Evolutionary conservation across 2,888 invertebrate genomes (phyloP).

Genomic region (Sepioteuthis lessoniana): DNA sequence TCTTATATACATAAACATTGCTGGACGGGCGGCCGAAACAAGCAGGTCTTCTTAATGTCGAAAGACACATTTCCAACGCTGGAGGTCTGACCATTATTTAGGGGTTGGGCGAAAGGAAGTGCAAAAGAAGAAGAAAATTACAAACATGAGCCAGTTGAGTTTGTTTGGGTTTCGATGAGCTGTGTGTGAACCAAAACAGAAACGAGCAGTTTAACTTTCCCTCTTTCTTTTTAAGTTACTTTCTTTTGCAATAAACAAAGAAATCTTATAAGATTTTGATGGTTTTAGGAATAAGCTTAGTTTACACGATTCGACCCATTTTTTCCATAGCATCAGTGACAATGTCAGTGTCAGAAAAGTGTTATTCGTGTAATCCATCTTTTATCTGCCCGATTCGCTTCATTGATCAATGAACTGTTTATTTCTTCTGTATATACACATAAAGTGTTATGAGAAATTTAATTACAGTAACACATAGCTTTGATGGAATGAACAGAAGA

Average conservation of each 20-base stretch:
- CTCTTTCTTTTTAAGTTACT: no score
- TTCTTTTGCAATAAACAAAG: neutral
- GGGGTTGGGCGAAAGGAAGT: neutral
- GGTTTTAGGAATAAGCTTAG: neutral
- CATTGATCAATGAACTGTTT: no score
- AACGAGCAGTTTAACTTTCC: no score
- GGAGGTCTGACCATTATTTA: neutral
- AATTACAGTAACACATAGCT: no score
- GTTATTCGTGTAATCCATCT: no score
- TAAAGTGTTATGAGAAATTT: no score
- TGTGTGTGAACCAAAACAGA: neutral
- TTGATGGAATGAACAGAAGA: no score
- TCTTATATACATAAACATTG: constrained; percentile 33
- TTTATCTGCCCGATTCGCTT: no score
- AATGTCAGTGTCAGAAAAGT: no score
- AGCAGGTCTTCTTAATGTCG: neutral
- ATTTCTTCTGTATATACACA: no score
- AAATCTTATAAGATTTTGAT: neutral
- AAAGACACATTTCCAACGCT: neutral
- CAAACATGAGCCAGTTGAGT: neutral
- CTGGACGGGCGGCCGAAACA: constrained; percentile 20
- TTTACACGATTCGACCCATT: no score
- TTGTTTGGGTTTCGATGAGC: neutral
- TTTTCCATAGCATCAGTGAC: no score
- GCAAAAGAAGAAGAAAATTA: neutral